Conservation (phyloP, 2,888 invertebrate genomes). For the Alitta virens region DNA sequence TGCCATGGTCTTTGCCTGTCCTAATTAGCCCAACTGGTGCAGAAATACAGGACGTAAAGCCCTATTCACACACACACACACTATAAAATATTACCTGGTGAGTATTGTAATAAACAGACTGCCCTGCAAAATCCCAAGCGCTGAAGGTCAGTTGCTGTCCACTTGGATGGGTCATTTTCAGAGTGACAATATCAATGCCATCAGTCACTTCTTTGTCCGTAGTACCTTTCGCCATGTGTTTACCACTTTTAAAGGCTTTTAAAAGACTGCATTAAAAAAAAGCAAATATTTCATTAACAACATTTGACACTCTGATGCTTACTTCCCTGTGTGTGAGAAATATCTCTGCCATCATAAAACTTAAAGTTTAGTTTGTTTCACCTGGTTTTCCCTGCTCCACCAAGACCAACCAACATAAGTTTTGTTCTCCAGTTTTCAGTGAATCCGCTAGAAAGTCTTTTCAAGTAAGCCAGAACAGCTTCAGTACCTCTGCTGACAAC, state of each 20-base stretch:
- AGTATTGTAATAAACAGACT: conserved; percentile 56
- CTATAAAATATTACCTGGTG: conserved; percentile 54
- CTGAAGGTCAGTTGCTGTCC: conserved; percentile 36
- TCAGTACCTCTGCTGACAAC: conserved; percentile 46
- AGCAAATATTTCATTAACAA: no score
- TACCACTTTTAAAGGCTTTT: no score
- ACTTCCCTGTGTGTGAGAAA: no score
- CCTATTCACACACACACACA: neutral
- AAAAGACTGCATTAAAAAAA: no score
- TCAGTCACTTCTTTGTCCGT: no score
- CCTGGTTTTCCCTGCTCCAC: conserved; percentile 58
- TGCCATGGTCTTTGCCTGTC: no score
- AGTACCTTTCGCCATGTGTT: no score
- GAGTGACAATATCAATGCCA: conserved; percentile 55
- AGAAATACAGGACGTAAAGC: conserved; percentile 13
- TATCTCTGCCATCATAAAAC: no score
- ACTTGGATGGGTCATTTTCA: conserved; percentile 40
- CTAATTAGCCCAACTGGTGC: no score
- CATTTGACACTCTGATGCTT: no score
- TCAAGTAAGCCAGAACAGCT: conserved; percentile 49
- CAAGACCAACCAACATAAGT: conserved; percentile 58
- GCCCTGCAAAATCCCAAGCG: conserved; percentile 56
- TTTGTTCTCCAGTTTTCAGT: conserved; percentile 53
- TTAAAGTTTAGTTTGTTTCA: no score
- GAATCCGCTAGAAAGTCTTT: conserved; percentile 45